Evolutionary conservation across 2,113 vertebrate species (phyloP).

Genomic region (Triplophysa siluroides): DNA sequence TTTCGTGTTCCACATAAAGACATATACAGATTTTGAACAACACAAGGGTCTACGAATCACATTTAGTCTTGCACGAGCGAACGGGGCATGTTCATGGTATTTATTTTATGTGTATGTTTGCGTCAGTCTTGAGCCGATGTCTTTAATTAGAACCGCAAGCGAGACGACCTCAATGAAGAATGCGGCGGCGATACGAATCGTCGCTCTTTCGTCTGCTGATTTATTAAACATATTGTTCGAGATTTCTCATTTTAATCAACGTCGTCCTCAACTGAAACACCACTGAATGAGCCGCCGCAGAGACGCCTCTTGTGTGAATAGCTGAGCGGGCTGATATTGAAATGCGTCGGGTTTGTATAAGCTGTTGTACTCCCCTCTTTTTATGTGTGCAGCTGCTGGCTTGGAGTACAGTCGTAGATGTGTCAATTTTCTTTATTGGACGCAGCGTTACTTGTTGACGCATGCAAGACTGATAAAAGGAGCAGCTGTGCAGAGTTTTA

Average conservation of each 20-base stretch:
- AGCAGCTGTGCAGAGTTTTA: constrained; percentile 71
- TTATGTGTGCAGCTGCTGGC: constrained; percentile 73
- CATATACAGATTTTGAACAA: too few relatives aligned
- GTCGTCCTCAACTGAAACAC: constrained; percentile 66
- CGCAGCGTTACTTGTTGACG: constrained; percentile 62
- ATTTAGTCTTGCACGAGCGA: constrained; percentile 11
- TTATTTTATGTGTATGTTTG: constrained; percentile 15
- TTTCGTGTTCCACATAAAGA: too few relatives aligned
- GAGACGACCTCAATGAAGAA: constrained; percentile 59
- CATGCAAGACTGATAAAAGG: constrained; percentile 67
- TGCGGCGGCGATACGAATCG: constrained; percentile 68
- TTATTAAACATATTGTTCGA: constrained; percentile 68
- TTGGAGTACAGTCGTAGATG: constrained; percentile 63
- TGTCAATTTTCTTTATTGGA: constrained; percentile 64
- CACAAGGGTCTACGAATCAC: not conserved
- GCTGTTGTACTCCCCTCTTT: constrained; percentile 58
- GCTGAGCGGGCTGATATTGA: constrained; percentile 69
- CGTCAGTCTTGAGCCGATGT: constrained; percentile 13
- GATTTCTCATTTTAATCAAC: constrained; percentile 74
- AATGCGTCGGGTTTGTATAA: constrained; percentile 61
- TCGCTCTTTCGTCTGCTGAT: constrained; percentile 69
- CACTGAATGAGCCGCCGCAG: constrained; percentile 52
- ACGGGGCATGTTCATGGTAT: constrained; percentile 50
- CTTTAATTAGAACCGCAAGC: constrained; percentile 63
- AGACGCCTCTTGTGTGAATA: constrained; percentile 63